A percentile compares a stretch with the other conserved stretches of the same genome.
Conservation (phyloP, 2,113 vertebrate species). For the Otus sunia region DNA sequence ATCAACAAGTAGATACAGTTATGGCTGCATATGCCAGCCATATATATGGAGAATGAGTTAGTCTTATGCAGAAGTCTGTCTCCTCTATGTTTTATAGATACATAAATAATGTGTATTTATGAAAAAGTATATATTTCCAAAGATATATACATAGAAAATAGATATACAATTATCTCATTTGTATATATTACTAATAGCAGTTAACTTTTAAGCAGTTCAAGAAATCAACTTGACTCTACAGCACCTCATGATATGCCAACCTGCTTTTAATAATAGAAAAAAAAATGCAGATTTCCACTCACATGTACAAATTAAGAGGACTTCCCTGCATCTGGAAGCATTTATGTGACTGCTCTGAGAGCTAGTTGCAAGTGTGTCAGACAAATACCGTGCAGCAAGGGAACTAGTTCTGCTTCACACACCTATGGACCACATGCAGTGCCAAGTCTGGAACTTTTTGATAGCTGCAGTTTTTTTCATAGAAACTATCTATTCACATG, state of each 20-base stretch:
- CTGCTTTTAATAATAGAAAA: constrained; percentile 19
- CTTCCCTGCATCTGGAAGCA: background rate
- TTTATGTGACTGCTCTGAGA: background rate
- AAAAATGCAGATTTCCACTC: constrained; percentile 3
- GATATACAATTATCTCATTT: background rate
- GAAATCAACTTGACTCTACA: background rate
- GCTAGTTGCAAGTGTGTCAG: background rate
- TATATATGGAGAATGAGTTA: background rate
- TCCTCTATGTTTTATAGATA: background rate
- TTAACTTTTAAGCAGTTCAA: background rate
- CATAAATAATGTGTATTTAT: background rate
- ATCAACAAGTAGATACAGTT: background rate
- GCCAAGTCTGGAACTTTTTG: background rate
- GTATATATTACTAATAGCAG: background rate
- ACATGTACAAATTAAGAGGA: background rate
- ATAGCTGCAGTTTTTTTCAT: background rate
- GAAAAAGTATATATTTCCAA: background rate
- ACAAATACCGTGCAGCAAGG: background rate
- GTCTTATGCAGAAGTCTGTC: background rate
- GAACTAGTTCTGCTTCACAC: background rate
- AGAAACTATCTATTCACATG: background rate
- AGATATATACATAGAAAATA: background rate
- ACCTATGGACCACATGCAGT: background rate
- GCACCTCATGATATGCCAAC: background rate
- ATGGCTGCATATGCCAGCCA: background rate